These are phyloP conservation scores for Pterobdella sp. DNA, from an alignment of 2,888 invertebrate species.

Conservation along the genomic window DNA sequence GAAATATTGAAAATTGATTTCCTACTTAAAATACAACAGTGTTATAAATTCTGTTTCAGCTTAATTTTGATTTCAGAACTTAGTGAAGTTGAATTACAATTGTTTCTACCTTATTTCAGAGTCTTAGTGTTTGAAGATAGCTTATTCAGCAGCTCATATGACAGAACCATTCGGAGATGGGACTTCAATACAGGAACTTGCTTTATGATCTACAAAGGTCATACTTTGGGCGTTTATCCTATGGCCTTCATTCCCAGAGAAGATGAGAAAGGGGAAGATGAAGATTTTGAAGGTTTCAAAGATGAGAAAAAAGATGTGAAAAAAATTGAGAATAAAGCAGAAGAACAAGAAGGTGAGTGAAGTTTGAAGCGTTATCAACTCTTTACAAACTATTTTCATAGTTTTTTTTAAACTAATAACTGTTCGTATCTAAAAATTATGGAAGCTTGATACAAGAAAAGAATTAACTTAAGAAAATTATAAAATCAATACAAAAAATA, in stretches of 20 bases:
- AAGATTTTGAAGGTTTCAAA: constrained; percentile 11
- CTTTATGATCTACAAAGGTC: constrained; percentile 51
- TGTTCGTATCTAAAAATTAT: too few species aligned
- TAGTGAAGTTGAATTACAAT: too few species aligned
- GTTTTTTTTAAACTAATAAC: too few species aligned
- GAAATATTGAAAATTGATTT: too few species aligned
- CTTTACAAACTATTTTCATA: too few species aligned
- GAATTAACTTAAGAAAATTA: not conserved
- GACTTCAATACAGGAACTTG: constrained; percentile 52
- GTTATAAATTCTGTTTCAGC: too few species aligned
- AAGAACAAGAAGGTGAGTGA: too few species aligned
- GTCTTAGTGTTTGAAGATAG: constrained; percentile 48
- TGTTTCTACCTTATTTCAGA: too few species aligned
- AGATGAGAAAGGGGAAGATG: constrained; percentile 42
- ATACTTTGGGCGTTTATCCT: constrained; percentile 54
- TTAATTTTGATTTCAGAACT: too few species aligned
- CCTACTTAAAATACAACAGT: too few species aligned
- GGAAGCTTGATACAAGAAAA: too few species aligned
- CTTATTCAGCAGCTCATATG: constrained; percentile 50
- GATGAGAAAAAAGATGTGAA: not conserved
- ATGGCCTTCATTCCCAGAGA: constrained; percentile 53
- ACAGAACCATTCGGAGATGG: constrained; percentile 52
- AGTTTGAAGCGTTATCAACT: too few species aligned
- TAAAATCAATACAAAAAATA: not conserved
- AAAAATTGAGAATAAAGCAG: not conserved